Conservation (phyloP, 1,140 invertebrate genomes). For the Atta texana region DNA sequence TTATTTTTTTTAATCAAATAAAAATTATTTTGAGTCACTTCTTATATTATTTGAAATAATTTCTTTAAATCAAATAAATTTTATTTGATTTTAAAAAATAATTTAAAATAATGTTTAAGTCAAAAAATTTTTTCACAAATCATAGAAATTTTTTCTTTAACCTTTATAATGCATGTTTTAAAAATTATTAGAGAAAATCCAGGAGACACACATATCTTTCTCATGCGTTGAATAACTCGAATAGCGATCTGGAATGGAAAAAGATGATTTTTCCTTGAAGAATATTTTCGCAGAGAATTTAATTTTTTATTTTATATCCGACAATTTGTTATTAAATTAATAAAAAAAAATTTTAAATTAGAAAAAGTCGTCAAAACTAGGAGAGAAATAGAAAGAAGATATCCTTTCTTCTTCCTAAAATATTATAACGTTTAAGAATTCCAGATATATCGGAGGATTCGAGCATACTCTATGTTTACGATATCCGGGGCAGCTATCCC, state of each 20-base stretch:
- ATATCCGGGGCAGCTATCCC: background rate
- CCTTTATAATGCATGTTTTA: background rate
- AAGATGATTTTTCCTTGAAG: background rate
- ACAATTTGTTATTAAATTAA: background rate
- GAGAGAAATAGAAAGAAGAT: background rate
- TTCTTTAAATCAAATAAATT: too few species aligned
- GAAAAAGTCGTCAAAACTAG: background rate
- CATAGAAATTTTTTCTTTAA: too few species aligned
- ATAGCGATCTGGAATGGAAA: background rate
- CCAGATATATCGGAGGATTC: background rate
- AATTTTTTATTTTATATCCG: background rate
- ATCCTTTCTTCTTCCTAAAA: background rate
- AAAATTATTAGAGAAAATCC: background rate
- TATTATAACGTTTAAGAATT: slow-evolving; percentile 12
- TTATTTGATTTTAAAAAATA: too few species aligned
- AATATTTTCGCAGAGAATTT: background rate
- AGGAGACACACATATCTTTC: background rate
- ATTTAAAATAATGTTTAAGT: too few species aligned
- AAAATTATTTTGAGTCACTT: too few species aligned
- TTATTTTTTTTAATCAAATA: too few species aligned
- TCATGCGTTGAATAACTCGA: background rate
- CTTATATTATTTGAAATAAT: too few species aligned
- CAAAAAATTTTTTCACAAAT: too few species aligned
- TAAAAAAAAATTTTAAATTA: background rate
- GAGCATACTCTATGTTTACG: slow-evolving; percentile 2